These are phyloP conservation scores for Drosophila sordidula DNA, from an alignment of 2,888 invertebrate genomes.

Conservation along the genomic window DNA sequence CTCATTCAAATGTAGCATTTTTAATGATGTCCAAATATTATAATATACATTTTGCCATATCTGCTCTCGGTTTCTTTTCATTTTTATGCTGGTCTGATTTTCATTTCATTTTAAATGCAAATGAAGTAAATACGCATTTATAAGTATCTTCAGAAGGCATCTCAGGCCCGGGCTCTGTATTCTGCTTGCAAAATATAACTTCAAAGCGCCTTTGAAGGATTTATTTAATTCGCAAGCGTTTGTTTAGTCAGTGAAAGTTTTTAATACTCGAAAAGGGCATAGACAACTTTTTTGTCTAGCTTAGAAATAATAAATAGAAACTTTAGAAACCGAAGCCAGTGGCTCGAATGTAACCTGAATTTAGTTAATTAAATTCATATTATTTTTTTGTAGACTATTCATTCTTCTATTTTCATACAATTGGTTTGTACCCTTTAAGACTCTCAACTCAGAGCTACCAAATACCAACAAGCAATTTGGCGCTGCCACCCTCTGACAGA, in stretches of 20 bases:
- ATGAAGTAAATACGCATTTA: constrained; percentile 70
- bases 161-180: neutral
- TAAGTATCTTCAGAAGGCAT: constrained; percentile 16
- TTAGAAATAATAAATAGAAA: neutral
- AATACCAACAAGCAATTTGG: constrained; percentile 28
- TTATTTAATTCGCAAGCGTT: constrained; percentile 49
- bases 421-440: neutral
- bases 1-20: constrained; percentile 80
- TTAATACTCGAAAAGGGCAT: constrained; percentile 49
- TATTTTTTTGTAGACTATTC: neutral
- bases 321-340: neutral
- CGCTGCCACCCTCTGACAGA: constrained; percentile 9
- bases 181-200: constrained; percentile 48
- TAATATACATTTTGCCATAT: constrained; percentile 43
- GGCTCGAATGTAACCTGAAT: neutral
- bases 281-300: neutral
- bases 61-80: constrained; percentile 44
- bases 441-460: neutral
- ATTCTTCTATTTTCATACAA: neutral
- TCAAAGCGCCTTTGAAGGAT: constrained; percentile 60
- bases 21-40: constrained; percentile 82
- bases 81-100: constrained; percentile 79
- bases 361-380: constrained; percentile 1
- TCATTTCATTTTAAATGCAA: constrained; percentile 77
- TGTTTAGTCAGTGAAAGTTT: constrained; percentile 66